Evolutionary conservation across 2,888 invertebrate genomes (phyloP).

Genomic region (Steinernema scapterisci): DNA sequence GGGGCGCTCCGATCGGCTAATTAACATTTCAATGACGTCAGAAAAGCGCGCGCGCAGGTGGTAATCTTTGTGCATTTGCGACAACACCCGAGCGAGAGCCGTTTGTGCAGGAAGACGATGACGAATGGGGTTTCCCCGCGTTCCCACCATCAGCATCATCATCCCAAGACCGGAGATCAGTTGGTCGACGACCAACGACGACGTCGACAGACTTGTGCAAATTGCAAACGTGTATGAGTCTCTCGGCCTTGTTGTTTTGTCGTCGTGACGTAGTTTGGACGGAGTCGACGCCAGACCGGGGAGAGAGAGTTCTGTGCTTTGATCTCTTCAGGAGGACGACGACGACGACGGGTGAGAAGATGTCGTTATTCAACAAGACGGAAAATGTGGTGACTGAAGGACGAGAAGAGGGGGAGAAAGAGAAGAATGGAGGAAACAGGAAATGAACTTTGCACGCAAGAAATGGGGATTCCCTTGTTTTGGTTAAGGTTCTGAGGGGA

Average conservation of each 20-base stretch:
- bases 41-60: conserved; percentile 23
- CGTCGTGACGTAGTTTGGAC: background rate
- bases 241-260: background rate
- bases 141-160: background rate
- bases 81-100: background rate
- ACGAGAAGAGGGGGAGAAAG: background rate
- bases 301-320: background rate
- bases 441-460: background rate
- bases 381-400: background rate
- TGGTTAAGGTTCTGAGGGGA: background rate
- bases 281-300: background rate
- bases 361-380: conserved; percentile 7
- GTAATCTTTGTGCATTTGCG: conserved; percentile 7
- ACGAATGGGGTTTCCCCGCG: conserved; percentile 23
- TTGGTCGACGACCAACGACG: background rate
- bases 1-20: conserved; percentile 3
- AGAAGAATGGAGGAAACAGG: background rate
- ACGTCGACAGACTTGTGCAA: conserved; percentile 14
- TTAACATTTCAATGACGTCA: conserved; percentile 30
- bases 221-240: background rate
- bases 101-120: background rate
- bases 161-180: no score
- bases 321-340: background rate
- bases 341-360: background rate
- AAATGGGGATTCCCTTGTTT: background rate